Evolutionary conservation across 1,140 invertebrate genomes (phyloP), one percentile per base, ranked within the genome.

Genomic region (Drosophila kikkawai): DNA sequence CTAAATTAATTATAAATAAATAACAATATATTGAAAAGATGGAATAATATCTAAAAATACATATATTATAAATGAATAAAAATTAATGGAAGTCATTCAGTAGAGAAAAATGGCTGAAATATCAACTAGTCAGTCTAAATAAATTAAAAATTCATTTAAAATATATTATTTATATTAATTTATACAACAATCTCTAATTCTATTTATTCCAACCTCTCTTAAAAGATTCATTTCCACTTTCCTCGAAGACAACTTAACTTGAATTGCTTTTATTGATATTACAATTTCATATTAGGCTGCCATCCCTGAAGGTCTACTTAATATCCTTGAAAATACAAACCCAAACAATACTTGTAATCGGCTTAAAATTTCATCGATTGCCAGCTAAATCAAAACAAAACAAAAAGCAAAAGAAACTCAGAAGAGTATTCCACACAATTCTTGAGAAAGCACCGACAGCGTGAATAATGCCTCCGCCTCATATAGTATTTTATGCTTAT

Each of bases 401-500:
- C 11, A 48, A n/a, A 17, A 50, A 2, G 22, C 9, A 36, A 7
- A 51, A 12, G 19, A 37, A 39, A n/a, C 45, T 11, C 2, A 15
- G 17, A 50, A 50, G 44, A 19, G 37, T 56, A 34, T 39, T 50
- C 6, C 15, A 15, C 32, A 34, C 39, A 63, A 74, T 75, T 84
- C 83, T 73, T 59, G 36, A 59, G 63, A 82, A 86, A 87, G 60
- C 81, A 77, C 45, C 50, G 80, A 61, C 58, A 83, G 77, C 80
- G 84, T 83, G 80, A 83, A 83, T 80, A 80, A 88, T 85, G 68
- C 76, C 60, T 60, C 45, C 44, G 37, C 42, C 45, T 15, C 45
- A 15, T 9, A 48, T 48, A 48, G 7, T 15, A 60, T 64, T 65
- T 79, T 44, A 87, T 80, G 84, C 64, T 80, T 75, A 79, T 84